These are phyloP conservation scores for Pandemis cinnamomeana DNA, from an alignment of 2,888 invertebrate species.

Conservation along the genomic window DNA sequence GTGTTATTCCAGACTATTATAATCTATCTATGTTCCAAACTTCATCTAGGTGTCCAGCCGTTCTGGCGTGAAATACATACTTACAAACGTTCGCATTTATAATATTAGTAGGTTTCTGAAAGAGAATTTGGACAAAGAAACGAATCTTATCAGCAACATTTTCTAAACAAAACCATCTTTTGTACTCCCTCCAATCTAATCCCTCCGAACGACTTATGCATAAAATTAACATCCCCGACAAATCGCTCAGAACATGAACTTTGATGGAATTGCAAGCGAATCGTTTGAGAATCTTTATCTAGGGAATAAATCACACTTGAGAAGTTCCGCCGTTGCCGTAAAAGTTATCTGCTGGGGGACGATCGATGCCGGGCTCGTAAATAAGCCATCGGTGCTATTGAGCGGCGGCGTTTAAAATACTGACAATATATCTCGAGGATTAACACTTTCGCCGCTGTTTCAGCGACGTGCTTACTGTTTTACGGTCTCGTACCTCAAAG, in stretches of 20 bases:
- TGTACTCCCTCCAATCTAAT: conserved; percentile 13
- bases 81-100: no score
- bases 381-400: conserved; percentile 35
- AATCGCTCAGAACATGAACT: conserved; percentile 31
- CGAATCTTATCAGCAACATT: neutral
- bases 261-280: conserved; percentile 32
- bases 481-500: no score
- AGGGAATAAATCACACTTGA: conserved; percentile 40
- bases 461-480: no score
- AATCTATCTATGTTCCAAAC: no score
- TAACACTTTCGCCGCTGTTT: neutral
- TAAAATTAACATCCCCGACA: conserved; percentile 37
- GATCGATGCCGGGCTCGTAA: conserved; percentile 27
- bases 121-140: no score
- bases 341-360: conserved; percentile 25
- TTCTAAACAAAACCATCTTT: neutral
- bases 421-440: conserved; percentile 14
- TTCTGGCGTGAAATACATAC: no score
- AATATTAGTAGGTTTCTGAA: no score
- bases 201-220: conserved; percentile 22
- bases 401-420: conserved; percentile 16
- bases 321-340: conserved; percentile 36
- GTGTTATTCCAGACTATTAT: no score
- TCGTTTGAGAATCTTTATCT: conserved; percentile 37
- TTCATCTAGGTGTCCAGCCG: no score